Conservation (phyloP, 2,888 invertebrate genomes). For the Idaea dimidiata region DNA sequence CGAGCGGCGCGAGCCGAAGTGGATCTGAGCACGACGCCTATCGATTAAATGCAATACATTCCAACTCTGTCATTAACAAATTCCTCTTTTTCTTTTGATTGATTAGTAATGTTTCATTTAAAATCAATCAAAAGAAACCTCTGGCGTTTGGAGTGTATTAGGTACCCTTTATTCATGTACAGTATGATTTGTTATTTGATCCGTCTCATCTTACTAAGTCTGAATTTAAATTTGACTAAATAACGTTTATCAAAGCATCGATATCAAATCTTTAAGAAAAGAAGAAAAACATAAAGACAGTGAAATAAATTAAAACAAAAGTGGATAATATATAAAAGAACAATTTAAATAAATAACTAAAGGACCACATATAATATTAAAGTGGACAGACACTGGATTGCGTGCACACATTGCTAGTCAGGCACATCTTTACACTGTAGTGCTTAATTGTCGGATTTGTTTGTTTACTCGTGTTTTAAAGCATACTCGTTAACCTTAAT, state of each 20-base stretch:
- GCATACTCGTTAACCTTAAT: conserved; percentile 35
- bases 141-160: conserved; percentile 45
- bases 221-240: conserved; percentile 4
- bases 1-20: conserved; percentile 74
- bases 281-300: conserved; percentile 61
- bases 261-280: conserved; percentile 40
- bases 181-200: conserved; percentile 46
- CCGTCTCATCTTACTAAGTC: conserved; percentile 23
- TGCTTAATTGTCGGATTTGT: conserved; percentile 44
- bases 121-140: conserved; percentile 41
- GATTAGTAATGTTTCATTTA: conserved; percentile 45
- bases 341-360: conserved; percentile 58
- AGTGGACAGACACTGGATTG: conserved; percentile 74
- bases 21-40: conserved; percentile 75
- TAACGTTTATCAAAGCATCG: conserved; percentile 36
- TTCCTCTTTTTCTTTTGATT: conserved; percentile 34
- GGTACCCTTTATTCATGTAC: conserved; percentile 50
- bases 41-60: conserved; percentile 54
- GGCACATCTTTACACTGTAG: conserved; percentile 66
- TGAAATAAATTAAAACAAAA: conserved; percentile 56
- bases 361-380: conserved; percentile 78
- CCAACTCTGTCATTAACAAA: conserved; percentile 44
- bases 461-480: conserved; percentile 56
- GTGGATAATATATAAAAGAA: conserved; percentile 59
- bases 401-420: conserved; percentile 77